These are phyloP conservation scores for Anarhynchus alexandrinus DNA, from an alignment of 2,113 vertebrate genomes.

Conservation along the genomic window DNA sequence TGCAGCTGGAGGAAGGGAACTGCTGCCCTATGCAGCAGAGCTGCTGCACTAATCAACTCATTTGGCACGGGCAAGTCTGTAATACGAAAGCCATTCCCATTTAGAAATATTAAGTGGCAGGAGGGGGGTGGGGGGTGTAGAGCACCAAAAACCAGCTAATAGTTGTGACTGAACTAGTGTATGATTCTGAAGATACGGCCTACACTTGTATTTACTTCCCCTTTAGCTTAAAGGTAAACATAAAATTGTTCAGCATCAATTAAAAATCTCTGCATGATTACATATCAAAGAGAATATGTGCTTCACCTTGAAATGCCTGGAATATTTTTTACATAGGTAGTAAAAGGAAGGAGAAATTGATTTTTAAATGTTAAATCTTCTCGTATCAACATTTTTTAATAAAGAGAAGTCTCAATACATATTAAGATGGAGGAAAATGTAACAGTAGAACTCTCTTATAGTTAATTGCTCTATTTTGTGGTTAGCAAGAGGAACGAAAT, in stretches of 20 bases:
- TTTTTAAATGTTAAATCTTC: neutral
- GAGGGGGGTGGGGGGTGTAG: neutral
- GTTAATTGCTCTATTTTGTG: neutral
- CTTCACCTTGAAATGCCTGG: neutral
- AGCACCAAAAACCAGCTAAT: neutral
- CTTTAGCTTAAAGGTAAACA: neutral
- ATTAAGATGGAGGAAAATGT: neutral
- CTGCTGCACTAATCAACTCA: neutral
- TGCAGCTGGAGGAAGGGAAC: neutral
- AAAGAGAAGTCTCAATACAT: neutral
- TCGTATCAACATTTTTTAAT: neutral
- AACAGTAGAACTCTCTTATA: neutral
- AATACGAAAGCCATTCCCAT: neutral
- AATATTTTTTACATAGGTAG: neutral
- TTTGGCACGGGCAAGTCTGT: neutral
- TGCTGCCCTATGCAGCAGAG: neutral
- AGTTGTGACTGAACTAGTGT: neutral
- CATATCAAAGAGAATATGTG: neutral
- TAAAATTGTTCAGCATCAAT: neutral
- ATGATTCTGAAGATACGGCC: neutral
- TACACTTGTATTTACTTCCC: neutral
- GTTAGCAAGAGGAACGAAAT: neutral
- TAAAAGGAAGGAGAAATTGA: neutral
- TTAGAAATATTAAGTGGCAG: neutral
- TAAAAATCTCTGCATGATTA: neutral